These are phyloP conservation scores for Gymnobelideus leadbeateri DNA, from an alignment of 2,113 vertebrate species.

Conservation along the genomic window DNA sequence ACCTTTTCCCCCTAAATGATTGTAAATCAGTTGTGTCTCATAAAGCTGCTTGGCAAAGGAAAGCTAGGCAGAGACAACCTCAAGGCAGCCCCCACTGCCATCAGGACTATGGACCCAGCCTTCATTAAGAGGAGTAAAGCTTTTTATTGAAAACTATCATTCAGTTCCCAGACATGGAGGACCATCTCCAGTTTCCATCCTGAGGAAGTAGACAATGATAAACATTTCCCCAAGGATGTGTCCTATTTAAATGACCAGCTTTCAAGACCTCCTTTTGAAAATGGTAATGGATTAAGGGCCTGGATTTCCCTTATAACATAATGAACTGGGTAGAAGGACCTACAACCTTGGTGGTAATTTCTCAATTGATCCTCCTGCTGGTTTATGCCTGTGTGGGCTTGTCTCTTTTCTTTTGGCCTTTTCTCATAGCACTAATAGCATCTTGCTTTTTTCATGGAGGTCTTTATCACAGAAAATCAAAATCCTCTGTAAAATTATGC, in stretches of 20 bases:
- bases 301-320: slow-evolving; percentile 31
- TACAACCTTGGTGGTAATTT: background rate
- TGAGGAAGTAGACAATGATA: slow-evolving; percentile 48
- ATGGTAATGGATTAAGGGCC: slow-evolving; percentile 7
- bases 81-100: background rate
- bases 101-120: background rate
- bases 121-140: rapidly evolving
- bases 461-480: slow-evolving; percentile 27
- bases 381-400: background rate
- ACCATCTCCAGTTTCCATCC: background rate
- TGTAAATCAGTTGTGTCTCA: slow-evolving; percentile 46
- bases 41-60: slow-evolving; percentile 50
- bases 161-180: slow-evolving; percentile 23
- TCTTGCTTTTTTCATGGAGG: background rate
- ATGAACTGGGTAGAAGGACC: background rate
- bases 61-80: background rate
- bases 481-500: slow-evolving; percentile 33
- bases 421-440: slow-evolving; percentile 30
- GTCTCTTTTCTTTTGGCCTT: background rate
- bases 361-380: slow-evolving; percentile 5
- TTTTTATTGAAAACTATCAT: slow-evolving; percentile 58
- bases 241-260: slow-evolving; percentile 13
- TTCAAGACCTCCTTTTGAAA: slow-evolving; percentile 44
- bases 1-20: slow-evolving; percentile 48
- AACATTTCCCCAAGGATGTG: slow-evolving; percentile 36